Evolutionary conservation across 2,113 vertebrate genomes (phyloP).

Genomic region (Siniperca chuatsi): DNA sequence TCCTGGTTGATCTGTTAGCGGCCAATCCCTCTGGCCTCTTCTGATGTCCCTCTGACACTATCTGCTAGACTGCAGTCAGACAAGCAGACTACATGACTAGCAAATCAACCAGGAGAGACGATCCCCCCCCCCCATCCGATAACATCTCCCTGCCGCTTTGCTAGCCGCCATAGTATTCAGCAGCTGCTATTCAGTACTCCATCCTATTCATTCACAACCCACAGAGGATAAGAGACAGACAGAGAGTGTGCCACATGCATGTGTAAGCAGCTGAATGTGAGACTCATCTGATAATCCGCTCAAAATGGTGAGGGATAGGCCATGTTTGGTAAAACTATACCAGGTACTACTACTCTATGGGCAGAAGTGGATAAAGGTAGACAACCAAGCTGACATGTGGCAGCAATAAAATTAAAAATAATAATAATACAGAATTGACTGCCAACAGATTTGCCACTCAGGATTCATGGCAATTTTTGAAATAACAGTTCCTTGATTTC

Average conservation of each 20-base stretch:
- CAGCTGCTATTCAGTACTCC: constrained; percentile 51
- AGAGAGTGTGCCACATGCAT: constrained; percentile 54
- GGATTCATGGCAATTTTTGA: background rate
- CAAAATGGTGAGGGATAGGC: constrained; percentile 25
- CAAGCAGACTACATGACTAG: constrained; percentile 65
- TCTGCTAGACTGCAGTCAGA: constrained; percentile 67
- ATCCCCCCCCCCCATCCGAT: constrained; percentile 32
- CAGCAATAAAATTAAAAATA: background rate
- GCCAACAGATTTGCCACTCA: background rate
- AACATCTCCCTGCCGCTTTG: constrained; percentile 58
- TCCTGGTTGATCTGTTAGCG: constrained; percentile 47
- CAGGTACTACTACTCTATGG: constrained; percentile 16
- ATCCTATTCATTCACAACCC: constrained; percentile 55
- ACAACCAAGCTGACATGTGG: background rate
- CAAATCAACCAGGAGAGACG: constrained; percentile 70
- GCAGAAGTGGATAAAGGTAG: background rate
- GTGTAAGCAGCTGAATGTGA: constrained; percentile 55
- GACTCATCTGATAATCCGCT: constrained; percentile 55
- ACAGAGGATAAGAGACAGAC: constrained; percentile 55
- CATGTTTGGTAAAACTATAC: constrained; percentile 8
- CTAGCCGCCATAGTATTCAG: constrained; percentile 52
- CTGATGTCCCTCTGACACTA: constrained; percentile 69
- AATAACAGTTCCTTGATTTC: background rate
- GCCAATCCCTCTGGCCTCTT: constrained; percentile 50
- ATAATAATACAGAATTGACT: too few relatives aligned